Percentiles rank a stretch among this genome's conserved stretches.
Conservation (phyloP, 2,888 invertebrate species). For the Ditula angustiorana region DNA sequence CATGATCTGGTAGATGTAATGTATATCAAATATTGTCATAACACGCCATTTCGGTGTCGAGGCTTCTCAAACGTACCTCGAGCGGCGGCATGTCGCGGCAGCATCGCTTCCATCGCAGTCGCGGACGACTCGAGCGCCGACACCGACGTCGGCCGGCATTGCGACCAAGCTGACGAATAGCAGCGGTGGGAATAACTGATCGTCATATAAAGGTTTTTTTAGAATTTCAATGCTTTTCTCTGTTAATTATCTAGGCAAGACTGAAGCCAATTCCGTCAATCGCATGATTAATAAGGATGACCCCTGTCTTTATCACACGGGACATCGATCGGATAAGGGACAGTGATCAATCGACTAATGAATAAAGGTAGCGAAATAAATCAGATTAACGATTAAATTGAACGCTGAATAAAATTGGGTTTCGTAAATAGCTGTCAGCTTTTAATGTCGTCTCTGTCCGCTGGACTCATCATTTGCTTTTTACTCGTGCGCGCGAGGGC, state of each 20-base stretch:
- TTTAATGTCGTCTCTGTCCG: background rate
- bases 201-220: too few species aligned
- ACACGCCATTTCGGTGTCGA: constrained; percentile 1
- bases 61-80: background rate
- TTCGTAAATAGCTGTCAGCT: background rate
- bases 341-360: constrained; percentile 1
- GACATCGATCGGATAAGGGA: background rate
- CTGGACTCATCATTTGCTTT: background rate
- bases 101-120: background rate
- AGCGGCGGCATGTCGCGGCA: background rate
- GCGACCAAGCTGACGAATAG: too few species aligned
- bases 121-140: too few species aligned
- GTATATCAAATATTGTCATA: constrained; percentile 10
- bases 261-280: background rate
- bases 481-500: background rate
- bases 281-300: background rate
- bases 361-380: constrained; percentile 8
- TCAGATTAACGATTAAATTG: constrained; percentile 13
- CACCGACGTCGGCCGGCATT: too few species aligned
- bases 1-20: background rate
- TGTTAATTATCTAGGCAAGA: background rate
- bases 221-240: background rate
- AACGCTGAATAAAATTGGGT: background rate
- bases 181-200: too few species aligned
- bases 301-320: background rate